Evolutionary conservation across 92 coral and sea anemone genomes (phyloP), one percentile per base, ranked within the genome.

Genomic region (Galaxea fascicularis): DNA sequence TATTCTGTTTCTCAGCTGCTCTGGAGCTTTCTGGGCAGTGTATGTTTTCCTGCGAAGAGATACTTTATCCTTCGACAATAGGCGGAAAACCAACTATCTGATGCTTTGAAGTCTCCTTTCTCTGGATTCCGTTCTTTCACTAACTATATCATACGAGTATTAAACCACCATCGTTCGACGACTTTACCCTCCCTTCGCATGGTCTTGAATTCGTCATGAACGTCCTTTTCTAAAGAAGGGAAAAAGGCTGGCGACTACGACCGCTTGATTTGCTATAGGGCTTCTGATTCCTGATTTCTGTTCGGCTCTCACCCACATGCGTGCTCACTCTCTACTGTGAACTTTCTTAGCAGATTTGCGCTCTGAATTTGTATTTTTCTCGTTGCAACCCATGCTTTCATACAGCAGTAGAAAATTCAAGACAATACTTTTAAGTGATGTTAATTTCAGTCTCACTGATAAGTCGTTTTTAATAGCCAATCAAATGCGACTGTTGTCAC

Each of bases 21-120:
- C 49, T 44, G 75, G 84, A 4, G 65, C 84, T 46, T 79, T 46
- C 75, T 65, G 84, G 59, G 74, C 59, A 63, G 73, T 44, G 25
- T 65, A 64, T 47, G 84, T 79, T 62, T 65, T 65, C 30, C 70
- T 64, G 0, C 24, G 74, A 6, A 64, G 73, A 79, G 74, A 10
- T 39, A 79, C 56, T 4, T 41, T 59, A 64, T 30, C 16, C 52
- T 28, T 31, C 25, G 47, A 39, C 73, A 67, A 29, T 30, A 67
- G 7, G 12, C 10, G 8, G 29, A 21, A 14, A 62, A 62, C 67
- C 67, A 62, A 14, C 15, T 0, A 62, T 62, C 67, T 21, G 67
- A 62, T 9, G 28, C 28, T 24, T 62, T 62, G 10, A 62, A 62
- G 14, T 60, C 27, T n/a, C 22, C 24, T 10, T 4, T 28, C 11